Base-by-base conservation (phyloP, 2,113 vertebrate species). In the Aspidoscelis tigris region DNA sequence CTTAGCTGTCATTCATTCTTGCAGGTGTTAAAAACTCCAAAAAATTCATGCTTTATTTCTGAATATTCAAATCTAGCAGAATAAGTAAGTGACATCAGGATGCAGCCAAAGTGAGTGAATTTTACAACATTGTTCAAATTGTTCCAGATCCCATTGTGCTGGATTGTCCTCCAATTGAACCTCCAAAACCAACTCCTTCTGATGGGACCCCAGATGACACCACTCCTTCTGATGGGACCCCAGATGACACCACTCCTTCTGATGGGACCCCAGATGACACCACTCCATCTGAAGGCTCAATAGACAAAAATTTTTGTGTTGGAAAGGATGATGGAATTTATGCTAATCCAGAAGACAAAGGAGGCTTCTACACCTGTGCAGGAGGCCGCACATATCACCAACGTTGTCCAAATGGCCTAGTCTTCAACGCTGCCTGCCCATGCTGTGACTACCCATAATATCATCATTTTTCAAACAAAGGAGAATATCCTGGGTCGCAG, bases 351-450 rank as follows among this genome's bases (percentile, higher is more conserved):
- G 72, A 93, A 10, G 94, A 97, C 26, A n/a, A 47, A 7, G 93
- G 26, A 85, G 95, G 93, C 53, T 96, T 92, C 90, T 96, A 96
- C 88, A 92, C 96, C 41, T 97, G 97, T 84, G 95, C 82, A 73
- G 64, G 66, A 24, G 96, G 94, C 74, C 90, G 83, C 70, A 96
- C 96, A 8, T 96, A 94, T 89, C 83, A 94, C 53, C 90, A 94
- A 11, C 80, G 5, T n/a, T 97, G 96, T 92, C 93, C 95, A 84
- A 76, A 95, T 1, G 96, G 95, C 22, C 94, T 97, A 76, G 89
- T 96, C 83, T 97, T 88, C 85, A 68, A 87, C 20, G 93, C 95
- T n/a, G 87, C 75, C 80, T 97, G 97, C 93, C 96, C 93, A 80
- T 97, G 96, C 87, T 97, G 96, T 81, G 78, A 95, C 89, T 97